These are phyloP conservation scores for Crotalus helleri DNA, from an alignment of 2,113 vertebrate genomes.

Conservation along the genomic window DNA sequence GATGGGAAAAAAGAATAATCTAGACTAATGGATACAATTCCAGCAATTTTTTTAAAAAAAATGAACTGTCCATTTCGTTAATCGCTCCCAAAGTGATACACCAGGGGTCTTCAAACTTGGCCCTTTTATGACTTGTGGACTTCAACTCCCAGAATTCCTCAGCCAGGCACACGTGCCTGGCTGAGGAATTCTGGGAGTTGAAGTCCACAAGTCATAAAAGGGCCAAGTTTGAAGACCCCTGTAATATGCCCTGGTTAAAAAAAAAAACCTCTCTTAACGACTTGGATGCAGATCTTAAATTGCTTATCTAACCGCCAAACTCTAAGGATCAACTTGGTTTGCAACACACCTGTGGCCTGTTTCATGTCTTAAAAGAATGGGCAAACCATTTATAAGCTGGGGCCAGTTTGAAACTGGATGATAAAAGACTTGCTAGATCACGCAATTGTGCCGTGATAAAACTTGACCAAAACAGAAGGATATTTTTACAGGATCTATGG, in stretches of 20 bases:
- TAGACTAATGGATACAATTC: not conserved
- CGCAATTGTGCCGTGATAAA: not conserved
- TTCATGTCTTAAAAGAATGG: not conserved
- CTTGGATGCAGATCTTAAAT: not conserved
- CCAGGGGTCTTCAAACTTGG: too few species aligned
- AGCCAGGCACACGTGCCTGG: too few species aligned
- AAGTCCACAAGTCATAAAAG: too few species aligned
- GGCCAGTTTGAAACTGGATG: not conserved
- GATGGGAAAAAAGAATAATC: too few species aligned
- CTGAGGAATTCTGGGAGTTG: too few species aligned
- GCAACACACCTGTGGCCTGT: not conserved
- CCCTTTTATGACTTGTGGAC: too few species aligned
- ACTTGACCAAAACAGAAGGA: not conserved
- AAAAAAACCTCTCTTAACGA: not conserved
- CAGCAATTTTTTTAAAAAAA: not conserved
- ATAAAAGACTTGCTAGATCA: not conserved
- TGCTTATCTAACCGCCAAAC: too few species aligned
- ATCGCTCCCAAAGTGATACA: not conserved
- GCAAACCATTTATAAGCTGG: not conserved
- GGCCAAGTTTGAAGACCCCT: too few species aligned
- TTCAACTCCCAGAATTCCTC: too few species aligned
- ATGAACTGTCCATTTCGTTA: not conserved
- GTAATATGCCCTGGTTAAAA: too few species aligned
- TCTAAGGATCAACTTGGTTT: not conserved
- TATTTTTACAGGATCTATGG: not conserved